Percentiles rank a stretch among this genome's conserved stretches.
Evolutionary conservation across 2,888 invertebrate species (phyloP).

Genomic region (Nomada fucata): DNA sequence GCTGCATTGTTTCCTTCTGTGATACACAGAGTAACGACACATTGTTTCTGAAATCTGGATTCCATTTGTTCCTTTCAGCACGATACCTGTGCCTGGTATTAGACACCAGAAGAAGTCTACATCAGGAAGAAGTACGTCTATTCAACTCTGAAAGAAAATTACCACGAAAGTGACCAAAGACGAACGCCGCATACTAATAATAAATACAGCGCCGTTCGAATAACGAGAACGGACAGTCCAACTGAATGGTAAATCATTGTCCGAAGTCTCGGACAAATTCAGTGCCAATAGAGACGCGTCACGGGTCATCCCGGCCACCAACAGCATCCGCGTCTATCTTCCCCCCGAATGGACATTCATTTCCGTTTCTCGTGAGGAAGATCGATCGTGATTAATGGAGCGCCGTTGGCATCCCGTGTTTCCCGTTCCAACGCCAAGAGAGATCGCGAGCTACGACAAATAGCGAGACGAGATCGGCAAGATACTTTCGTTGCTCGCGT

Average conservation of each 20-base stretch:
- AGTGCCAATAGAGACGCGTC: background rate
- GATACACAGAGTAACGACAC: background rate
- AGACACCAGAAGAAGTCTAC: constrained; percentile 7
- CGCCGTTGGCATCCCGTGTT: constrained; percentile 20
- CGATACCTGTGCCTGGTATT: constrained; percentile 1
- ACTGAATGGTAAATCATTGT: background rate
- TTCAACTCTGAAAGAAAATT: no score
- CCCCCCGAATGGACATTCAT: background rate
- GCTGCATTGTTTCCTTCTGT: background rate
- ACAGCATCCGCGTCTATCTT: constrained; percentile 1
- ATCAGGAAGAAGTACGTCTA: no score
- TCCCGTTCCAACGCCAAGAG: constrained; percentile 1
- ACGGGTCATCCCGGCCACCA: background rate
- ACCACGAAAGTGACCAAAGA: no score
- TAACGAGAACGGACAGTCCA: no score
- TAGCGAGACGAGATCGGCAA: constrained; percentile 34
- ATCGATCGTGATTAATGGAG: constrained; percentile 47
- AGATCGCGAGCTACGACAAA: constrained; percentile 51
- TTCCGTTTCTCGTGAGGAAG: constrained; percentile 19
- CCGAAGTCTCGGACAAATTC: background rate
- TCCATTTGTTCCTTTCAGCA: constrained; percentile 10
- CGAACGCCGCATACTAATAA: no score
- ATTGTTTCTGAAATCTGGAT: constrained; percentile 32
- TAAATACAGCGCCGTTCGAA: no score
- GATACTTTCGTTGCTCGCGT: constrained; percentile 39